These are phyloP conservation scores for Acestrorhynchus altus DNA, from an alignment of 2,797 vertebrate genomes.

Conservation along the genomic window DNA sequence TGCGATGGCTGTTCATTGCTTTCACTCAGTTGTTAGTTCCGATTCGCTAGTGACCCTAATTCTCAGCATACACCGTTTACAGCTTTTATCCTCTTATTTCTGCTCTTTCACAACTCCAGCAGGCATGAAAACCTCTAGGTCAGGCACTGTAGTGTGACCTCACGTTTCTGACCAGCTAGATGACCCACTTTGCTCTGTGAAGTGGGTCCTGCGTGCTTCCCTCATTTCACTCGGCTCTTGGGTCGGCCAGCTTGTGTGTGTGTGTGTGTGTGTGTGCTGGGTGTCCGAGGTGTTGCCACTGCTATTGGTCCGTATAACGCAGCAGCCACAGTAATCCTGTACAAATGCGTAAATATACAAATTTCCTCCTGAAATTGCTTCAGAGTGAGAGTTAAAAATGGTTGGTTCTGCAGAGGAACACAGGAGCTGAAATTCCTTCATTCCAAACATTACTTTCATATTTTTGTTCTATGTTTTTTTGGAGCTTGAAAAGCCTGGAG, in stretches of 20 bases:
- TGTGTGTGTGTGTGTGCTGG: too few relatives aligned
- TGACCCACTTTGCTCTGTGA: slow-evolving; percentile 72
- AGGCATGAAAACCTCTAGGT: slow-evolving; percentile 5
- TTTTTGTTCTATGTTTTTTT: background rate
- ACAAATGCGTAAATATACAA: too few relatives aligned
- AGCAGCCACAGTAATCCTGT: too few relatives aligned
- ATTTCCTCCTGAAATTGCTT: too few relatives aligned
- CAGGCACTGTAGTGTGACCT: slow-evolving; percentile 3
- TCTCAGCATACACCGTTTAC: background rate
- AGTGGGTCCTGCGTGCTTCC: background rate
- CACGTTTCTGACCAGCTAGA: slow-evolving; percentile 68
- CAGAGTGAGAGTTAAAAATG: background rate
- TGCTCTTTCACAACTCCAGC: background rate
- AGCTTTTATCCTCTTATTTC: slow-evolving; percentile 9
- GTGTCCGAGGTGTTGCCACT: too few relatives aligned
- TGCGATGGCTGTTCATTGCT: background rate
- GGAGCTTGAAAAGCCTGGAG: background rate
- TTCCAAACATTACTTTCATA: background rate
- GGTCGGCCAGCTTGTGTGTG: background rate
- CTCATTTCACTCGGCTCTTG: background rate
- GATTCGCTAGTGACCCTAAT: background rate
- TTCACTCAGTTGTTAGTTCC: background rate
- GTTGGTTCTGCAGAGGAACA: background rate
- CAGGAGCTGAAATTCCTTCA: background rate
- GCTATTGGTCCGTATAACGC: too few relatives aligned